Base-by-base conservation (phyloP, 2,888 invertebrate species). In the Epirrita christyi region DNA sequence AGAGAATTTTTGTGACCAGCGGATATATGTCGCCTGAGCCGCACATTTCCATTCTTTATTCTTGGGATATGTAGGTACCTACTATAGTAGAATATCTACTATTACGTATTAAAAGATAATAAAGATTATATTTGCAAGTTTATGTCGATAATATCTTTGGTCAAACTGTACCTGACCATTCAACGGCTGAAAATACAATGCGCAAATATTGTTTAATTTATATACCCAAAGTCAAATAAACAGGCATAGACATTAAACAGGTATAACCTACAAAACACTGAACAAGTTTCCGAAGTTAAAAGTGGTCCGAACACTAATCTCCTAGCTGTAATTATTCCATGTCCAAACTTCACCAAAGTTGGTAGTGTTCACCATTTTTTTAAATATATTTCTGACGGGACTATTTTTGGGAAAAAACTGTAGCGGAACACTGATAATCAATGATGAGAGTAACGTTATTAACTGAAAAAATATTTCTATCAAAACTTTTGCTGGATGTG, bases 311-410 rank as follows among this genome's bases (percentile, higher is more conserved):
- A 49, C 59, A 66, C 55, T 60, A 61, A 58, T 66, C 53, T 61
- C 55, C 51, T 53, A 43, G 36, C 52, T 34, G 45, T 52, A 61
- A 63, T 63, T 66, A 66, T 60, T 66, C 55, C 42, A 55, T 46
- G 60, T 63, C 60, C 45, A 55, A 63, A 63, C 58, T 56, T 59
- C 53, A 53, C 51, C 38, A 41, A 48, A 52, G 53, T 46, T 55
- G 55, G 44, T 11, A 13, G 28, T 32, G 43, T 41, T 45, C 44
- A 38, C 40, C 45, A 55, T 59, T 43, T 63, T n/a, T 67, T 61
- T 54, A 59, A 53, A 62, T 60, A 43, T 52, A 50, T 62, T 55
- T 36, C 41, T 36, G 40, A 11, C 29, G 32, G n/a, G 8, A 28
- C 21, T 41, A 50, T 37, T 50, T 50, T 50, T 46, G 36, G 28